Evolutionary conservation across 1,140 invertebrate genomes (phyloP), one percentile per base, ranked within the genome.

Genomic region (Agraylea sexmaculata): DNA sequence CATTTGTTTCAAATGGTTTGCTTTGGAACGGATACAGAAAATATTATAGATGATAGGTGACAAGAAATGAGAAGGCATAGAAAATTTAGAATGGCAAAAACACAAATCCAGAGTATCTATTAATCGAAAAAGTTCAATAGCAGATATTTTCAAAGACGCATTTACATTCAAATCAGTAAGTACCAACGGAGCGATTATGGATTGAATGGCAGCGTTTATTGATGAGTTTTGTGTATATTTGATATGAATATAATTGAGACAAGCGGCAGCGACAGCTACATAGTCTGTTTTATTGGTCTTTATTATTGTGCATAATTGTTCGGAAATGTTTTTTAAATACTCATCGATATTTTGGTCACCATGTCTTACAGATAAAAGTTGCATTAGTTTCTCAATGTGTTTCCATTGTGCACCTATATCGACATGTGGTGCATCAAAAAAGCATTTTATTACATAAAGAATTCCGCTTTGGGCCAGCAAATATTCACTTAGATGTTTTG

Each of bases 351-450:
- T 34, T 32, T 61, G 49, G 37, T 45, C 52, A 25, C 65, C 64
- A 49, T 74, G 71, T 40, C 71, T 71, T 29, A 60, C 59, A 27
- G 69, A 56, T 41, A 84, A 66, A 37, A 84, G 64, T 59, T 69
- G 73, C 21, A 70, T 72, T 42, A 82, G 63, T 51, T 75, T 58
- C 50, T 80, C 73, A 50, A 80, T 58, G 60, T 75, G 75, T 49
- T 70, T 68, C 78, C 77, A 82, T 46, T 75, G 67, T 43, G 59
- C 59, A 13, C 71, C 66, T 39, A 56, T 66, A 50, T 72, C 60
- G 49, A 66, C 67, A 19, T 65, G 58, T 39, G 62, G 58, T 41
- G 68, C 68, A 44, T 77, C 72, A 37, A 78, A 69, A 50, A 83
- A 71, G 37, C 73, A 72, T 47, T 65, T 52, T 18, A 78, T 66